A percentile compares a stretch with the other conserved stretches of the same genome.
Conservation (phyloP, 2,797 vertebrate species). For the Microctenopoma steveboyesi region DNA sequence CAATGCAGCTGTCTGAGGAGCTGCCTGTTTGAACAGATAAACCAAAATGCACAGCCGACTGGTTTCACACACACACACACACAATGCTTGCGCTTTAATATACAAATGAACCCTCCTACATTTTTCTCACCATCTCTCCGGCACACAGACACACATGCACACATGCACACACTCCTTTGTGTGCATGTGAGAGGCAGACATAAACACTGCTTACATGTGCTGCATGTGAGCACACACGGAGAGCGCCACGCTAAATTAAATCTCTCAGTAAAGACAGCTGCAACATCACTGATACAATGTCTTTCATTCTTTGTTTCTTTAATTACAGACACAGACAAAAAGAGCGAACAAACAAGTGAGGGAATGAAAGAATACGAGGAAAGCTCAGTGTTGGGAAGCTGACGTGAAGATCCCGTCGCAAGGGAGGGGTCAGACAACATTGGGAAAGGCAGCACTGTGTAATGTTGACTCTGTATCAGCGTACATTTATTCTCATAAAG, state of each 20-base stretch:
- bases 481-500: conserved; percentile 14
- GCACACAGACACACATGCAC: conserved; percentile 1
- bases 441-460: conserved; percentile 13
- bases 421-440: conserved; percentile 26
- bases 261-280: conserved; percentile 42
- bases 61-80: conserved; percentile 25
- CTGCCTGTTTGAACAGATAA: conserved; percentile 81
- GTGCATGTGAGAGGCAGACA: too few species aligned
- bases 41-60: conserved; percentile 66
- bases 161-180: background rate
- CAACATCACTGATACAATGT: conserved; percentile 33
- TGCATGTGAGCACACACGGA: background rate
- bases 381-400: conserved; percentile 3
- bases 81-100: conserved; percentile 40
- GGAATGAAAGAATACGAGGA: conserved; percentile 8
- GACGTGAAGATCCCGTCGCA: conserved; percentile 9
- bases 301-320: conserved; percentile 48
- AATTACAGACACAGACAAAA: conserved; percentile 50
- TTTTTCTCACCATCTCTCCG: background rate
- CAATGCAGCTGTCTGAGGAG: conserved; percentile 64
- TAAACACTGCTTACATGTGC: too few species aligned
- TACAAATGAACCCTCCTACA: conserved; percentile 27
- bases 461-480: conserved; percentile 24
- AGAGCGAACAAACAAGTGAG: conserved; percentile 12
- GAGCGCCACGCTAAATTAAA: conserved; percentile 25